Conservation (phyloP, 2,888 invertebrate genomes). For the Phrixothrix hirtus region DNA sequence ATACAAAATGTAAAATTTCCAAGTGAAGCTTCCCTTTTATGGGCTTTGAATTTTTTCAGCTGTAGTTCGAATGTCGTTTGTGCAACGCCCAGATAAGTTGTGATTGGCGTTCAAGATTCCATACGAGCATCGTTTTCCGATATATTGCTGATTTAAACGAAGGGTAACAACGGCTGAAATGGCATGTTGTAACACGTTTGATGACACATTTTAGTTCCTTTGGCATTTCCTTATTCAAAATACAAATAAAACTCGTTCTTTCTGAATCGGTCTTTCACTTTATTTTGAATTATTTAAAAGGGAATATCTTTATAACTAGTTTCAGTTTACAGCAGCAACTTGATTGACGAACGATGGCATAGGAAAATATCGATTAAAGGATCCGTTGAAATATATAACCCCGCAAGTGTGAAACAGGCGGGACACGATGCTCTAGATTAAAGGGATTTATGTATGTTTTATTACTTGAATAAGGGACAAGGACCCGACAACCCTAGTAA, state of each 20-base stretch:
- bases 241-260: slow-evolving; percentile 2
- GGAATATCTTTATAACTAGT: too few relatives aligned
- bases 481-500: slow-evolving; percentile 31
- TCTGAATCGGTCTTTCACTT: not conserved
- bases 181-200: slow-evolving; percentile 25
- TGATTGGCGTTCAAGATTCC: slow-evolving; percentile 30
- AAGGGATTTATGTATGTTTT: slow-evolving; percentile 39
- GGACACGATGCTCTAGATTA: slow-evolving; percentile 34
- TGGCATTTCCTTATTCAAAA: slow-evolving; percentile 13
- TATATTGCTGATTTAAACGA: slow-evolving; percentile 33
- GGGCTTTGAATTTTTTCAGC: slow-evolving; percentile 20
- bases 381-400: slow-evolving; percentile 19
- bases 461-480: slow-evolving; percentile 34
- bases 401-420: slow-evolving; percentile 27
- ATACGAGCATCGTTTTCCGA: slow-evolving; percentile 29
- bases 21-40: slow-evolving; percentile 14
- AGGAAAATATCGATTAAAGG: slow-evolving; percentile 22
- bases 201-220: slow-evolving; percentile 22
- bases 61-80: slow-evolving; percentile 19
- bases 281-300: not conserved
- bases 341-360: slow-evolving; percentile 7
- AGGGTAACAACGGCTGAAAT: slow-evolving; percentile 29
- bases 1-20: slow-evolving; percentile 1
- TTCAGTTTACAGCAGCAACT: too few relatives aligned
- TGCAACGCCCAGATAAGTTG: slow-evolving; percentile 31